A percentile compares a stretch with the other conserved stretches of the same genome.
Conservation (phyloP, 2,888 invertebrate genomes). For the Pediacus dermestoides region DNA sequence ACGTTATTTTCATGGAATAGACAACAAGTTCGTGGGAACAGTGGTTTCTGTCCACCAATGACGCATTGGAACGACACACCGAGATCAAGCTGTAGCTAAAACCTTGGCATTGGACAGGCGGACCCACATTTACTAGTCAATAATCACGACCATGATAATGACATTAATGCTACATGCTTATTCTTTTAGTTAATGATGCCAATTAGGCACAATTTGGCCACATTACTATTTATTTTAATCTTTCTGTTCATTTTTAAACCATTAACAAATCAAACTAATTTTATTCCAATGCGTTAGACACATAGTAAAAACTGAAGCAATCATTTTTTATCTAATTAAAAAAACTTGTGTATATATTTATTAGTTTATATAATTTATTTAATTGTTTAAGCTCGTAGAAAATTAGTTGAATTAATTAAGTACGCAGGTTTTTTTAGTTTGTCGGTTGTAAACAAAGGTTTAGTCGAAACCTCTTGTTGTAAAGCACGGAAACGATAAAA, state of each 20-base stretch:
- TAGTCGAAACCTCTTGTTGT: conserved; percentile 23
- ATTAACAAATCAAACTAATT: no score
- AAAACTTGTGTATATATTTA: no score
- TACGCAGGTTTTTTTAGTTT: conserved; percentile 7
- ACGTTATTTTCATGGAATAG: conserved; percentile 36
- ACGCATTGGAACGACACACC: conserved; percentile 30
- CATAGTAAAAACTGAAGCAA: no score
- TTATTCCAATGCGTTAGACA: no score
- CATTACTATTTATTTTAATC: no score
- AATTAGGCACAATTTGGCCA: no score
- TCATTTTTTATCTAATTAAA: no score
- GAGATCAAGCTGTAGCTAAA: conserved; percentile 21
- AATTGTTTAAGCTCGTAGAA: conserved; percentile 15
- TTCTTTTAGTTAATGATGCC: conserved; percentile 38
- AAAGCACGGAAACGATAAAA: conserved; percentile 25
- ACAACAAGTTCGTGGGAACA: conserved; percentile 31
- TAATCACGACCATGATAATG: conserved; percentile 32
- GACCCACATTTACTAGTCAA: conserved; percentile 28
- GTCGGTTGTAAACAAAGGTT: conserved; percentile 12
- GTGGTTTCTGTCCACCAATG: conserved; percentile 29
- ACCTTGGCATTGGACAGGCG: conserved; percentile 39
- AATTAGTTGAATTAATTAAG: conserved; percentile 9
- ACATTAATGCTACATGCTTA: conserved; percentile 37
- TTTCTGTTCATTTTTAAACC: no score
- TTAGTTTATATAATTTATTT: no score